These are phyloP conservation scores for Allolobophora icterica DNA, from an alignment of 2,888 invertebrate genomes.

Conservation along the genomic window DNA sequence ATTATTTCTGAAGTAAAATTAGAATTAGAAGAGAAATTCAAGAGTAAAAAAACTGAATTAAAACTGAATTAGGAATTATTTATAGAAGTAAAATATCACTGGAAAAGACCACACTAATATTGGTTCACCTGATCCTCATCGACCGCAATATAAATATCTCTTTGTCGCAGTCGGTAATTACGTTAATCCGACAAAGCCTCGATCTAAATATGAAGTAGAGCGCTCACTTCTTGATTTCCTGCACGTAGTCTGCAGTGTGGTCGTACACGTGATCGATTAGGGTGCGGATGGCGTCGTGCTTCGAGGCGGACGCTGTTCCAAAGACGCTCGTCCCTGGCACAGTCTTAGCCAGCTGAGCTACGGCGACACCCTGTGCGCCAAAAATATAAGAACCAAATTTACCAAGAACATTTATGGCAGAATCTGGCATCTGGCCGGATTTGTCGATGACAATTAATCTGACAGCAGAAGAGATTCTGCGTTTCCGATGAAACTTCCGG, in stretches of 20 bases:
- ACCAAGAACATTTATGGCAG: background rate
- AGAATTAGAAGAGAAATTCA: too few relatives aligned
- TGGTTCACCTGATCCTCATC: background rate
- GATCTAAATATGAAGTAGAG: background rate
- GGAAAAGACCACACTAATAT: background rate
- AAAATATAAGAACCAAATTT: background rate
- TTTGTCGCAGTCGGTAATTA: background rate
- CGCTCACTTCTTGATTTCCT: slow-evolving; percentile 83
- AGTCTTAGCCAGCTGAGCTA: slow-evolving; percentile 81
- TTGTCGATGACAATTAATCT: background rate
- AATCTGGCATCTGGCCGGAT: background rate
- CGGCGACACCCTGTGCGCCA: slow-evolving; percentile 78
- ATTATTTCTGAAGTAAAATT: too few relatives aligned
- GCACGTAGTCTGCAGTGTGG: slow-evolving; percentile 80
- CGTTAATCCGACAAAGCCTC: background rate
- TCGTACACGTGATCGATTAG: slow-evolving; percentile 80
- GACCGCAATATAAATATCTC: background rate
- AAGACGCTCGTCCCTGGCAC: slow-evolving; percentile 81
- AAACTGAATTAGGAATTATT: too few relatives aligned
- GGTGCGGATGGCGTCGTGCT: slow-evolving; percentile 82
- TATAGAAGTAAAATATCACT: too few relatives aligned
- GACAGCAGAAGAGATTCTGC: background rate
- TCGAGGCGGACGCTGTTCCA: slow-evolving; percentile 83
- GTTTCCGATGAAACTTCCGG: background rate
- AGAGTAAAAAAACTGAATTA: too few relatives aligned